phyloP scores from a whole-genome alignment of 2,113 vertebrate genomes.

The Oreochromis tanganicae region DNA sequence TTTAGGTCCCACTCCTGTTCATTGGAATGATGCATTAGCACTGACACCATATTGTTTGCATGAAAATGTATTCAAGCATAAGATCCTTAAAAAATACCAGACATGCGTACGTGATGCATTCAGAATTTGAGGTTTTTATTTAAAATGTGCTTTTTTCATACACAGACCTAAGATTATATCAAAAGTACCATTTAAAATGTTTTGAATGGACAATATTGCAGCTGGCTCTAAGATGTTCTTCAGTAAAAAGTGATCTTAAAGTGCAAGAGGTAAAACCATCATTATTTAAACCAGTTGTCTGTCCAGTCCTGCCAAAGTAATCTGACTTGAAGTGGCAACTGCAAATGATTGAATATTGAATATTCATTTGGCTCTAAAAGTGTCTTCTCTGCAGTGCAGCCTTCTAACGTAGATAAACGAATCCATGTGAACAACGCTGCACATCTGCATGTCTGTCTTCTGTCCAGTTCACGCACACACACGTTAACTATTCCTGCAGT shows the following conservation, averaged over 20 bases:
- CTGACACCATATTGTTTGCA: background rate
- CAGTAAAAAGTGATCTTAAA: background rate
- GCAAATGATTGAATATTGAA: background rate
- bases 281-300: background rate
- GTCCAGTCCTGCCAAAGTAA: background rate
- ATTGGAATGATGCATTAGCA: background rate
- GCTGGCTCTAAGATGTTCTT: background rate
- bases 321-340: rapidly evolving
- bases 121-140: background rate
- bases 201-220: background rate
- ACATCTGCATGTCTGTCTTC: background rate
- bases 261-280: background rate
- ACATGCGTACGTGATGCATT: background rate
- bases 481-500: background rate
- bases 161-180: background rate
- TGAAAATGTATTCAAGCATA: background rate
- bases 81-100: background rate
- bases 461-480: background rate
- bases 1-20: background rate
- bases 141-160: background rate
- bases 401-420: rapidly evolving
- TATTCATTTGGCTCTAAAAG: background rate
- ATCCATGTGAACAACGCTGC: background rate
- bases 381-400: background rate
- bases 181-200: background rate